phyloP scores from a whole-genome alignment of 1,140 invertebrate species.

The Megalopta genalis region DNA sequence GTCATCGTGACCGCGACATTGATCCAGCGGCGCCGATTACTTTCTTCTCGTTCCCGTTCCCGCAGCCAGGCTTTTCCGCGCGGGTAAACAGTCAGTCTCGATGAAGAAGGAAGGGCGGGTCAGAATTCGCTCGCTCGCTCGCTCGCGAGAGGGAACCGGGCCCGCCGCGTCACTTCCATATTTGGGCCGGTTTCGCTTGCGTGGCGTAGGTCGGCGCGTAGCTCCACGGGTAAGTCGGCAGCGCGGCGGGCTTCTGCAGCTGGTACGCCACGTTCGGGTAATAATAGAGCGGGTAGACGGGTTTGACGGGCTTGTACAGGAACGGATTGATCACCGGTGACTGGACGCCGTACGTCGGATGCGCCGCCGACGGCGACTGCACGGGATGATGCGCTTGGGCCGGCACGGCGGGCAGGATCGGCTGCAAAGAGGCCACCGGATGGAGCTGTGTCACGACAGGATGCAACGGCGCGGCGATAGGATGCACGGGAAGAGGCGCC shows the following conservation, averaged over 20 bases:
- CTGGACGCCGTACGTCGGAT: constrained; percentile 70
- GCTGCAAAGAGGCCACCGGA: constrained; percentile 55
- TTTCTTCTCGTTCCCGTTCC: constrained; percentile 40
- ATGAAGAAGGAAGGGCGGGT: neutral
- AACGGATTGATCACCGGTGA: constrained; percentile 62
- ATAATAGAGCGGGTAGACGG: constrained; percentile 71
- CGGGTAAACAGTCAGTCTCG: constrained; percentile 31
- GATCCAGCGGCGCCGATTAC: constrained; percentile 1
- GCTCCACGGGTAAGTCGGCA: constrained; percentile 66
- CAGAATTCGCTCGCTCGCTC: neutral
- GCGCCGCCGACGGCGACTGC: constrained; percentile 43
- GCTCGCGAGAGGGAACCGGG: constrained; percentile 17
- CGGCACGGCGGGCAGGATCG: constrained; percentile 32
- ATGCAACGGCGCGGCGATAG: constrained; percentile 54
- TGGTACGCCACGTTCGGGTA: constrained; percentile 66
- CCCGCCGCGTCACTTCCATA: constrained; percentile 59
- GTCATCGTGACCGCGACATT: constrained; percentile 6
- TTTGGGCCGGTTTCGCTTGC: constrained; percentile 61
- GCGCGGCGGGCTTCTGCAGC: constrained; percentile 61
- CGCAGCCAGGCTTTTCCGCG: constrained; percentile 40
- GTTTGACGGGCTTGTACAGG: constrained; percentile 73
- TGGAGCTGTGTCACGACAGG: constrained; percentile 59
- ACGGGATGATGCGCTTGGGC: constrained; percentile 46
- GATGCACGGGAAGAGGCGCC: constrained; percentile 55
- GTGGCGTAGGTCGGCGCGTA: constrained; percentile 66